A percentile compares a stretch with the other conserved stretches of the same genome.
Conservation (phyloP, 2,113 vertebrate genomes). For the Budorcas taxicolor region DNA sequence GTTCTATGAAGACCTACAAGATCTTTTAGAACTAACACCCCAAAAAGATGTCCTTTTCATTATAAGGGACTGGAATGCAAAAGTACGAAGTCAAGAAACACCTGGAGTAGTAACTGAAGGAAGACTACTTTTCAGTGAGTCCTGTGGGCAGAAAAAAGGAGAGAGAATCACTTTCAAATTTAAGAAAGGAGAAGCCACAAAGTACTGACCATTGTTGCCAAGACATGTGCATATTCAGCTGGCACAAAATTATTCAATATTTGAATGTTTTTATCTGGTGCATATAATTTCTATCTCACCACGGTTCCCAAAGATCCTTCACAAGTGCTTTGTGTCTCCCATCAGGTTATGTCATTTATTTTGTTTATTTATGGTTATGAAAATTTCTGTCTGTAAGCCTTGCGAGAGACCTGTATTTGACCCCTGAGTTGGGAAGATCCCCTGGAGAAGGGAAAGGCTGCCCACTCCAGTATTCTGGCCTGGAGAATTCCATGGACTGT, state of each 20-base stretch:
- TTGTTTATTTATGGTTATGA: not conserved
- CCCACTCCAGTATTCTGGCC: not conserved
- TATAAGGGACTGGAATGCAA: too few relatives aligned
- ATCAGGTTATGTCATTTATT: not conserved
- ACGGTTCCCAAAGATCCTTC: not conserved
- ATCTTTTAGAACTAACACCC: too few relatives aligned
- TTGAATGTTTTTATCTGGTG: not conserved
- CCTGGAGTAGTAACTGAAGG: not conserved
- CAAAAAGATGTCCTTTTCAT: too few relatives aligned
- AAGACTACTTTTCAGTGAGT: not conserved
- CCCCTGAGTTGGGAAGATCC: not conserved
- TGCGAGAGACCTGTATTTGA: not conserved
- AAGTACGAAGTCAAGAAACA: too few relatives aligned
- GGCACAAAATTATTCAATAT: not conserved
- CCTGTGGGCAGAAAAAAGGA: not conserved
- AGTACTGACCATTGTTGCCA: not conserved
- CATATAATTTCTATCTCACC: not conserved
- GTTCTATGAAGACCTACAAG: too few relatives aligned
- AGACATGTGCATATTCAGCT: not conserved
- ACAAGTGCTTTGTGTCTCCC: not conserved
- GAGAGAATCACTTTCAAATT: not conserved
- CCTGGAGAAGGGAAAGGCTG: not conserved
- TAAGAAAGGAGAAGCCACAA: not conserved
- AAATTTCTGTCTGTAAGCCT: not conserved
- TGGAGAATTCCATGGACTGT: not conserved